Evolutionary conservation across 2,888 invertebrate species (phyloP), one percentile per base, ranked within the genome.

Genomic region (Gandaritis pyraliata): DNA sequence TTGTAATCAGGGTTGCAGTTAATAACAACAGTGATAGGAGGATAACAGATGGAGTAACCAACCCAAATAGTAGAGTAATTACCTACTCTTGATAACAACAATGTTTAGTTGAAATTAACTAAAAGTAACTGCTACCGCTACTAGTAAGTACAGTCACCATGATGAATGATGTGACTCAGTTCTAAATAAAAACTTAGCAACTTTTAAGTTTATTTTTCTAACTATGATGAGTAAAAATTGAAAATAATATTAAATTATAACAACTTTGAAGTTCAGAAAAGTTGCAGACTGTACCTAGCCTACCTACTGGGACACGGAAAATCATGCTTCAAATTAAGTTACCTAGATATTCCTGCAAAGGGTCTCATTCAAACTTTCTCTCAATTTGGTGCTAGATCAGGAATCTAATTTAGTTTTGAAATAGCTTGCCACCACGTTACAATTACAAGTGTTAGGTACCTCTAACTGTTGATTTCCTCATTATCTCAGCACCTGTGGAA

Each of bases 401-500:
- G 29, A 54, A 49, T 49, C 23, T 49, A 54, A 59, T 54, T 59
- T 46, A 49, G 53, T 49, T 59, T 33, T 54, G 43, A 15, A 54
- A 54, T 49, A 47, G 41, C 53, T 54, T 54, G 54, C 59, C 49
- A 43, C 48, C 47, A 18, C 49, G 36, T 11, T 49, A 45, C 48
- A 18, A 47, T 36, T 16, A 29, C 12, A 18, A 6, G 23, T 23
- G 23, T 23, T 23, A n/a, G n/a, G 29, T 29, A 33, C 33, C 33
- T 16, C 16, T 36, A 53, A 48, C 13, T 3, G 49, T 15, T 23
- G 29, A 43, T 59, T 54, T 43, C 49, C 59, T 59, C 30, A 54
- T 54, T 43, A 54, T 54, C 59, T 29, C 43, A 43, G 53, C 59
- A 59, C 59, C 59, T 59, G 59, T 48, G 59, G 54, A 54, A 59